Percentiles rank a stretch among this genome's conserved stretches.
These are phyloP conservation scores for Heliconius himera DNA, from an alignment of 1,140 invertebrate species.

Conservation along the genomic window DNA sequence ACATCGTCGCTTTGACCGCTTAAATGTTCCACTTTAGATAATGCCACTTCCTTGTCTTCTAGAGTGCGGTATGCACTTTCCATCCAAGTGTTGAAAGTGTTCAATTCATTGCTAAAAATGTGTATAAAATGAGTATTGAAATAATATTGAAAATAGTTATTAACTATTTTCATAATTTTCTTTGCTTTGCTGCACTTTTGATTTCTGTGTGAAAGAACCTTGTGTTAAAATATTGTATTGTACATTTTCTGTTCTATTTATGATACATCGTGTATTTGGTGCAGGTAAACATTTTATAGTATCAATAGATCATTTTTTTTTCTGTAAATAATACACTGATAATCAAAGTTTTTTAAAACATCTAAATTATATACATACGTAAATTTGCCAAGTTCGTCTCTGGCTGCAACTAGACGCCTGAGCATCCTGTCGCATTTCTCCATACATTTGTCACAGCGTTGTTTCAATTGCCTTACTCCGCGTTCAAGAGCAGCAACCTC, in stretches of 20 bases:
- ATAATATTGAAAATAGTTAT: too few relatives aligned
- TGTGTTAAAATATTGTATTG: too few relatives aligned
- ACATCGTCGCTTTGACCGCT: conserved; percentile 88
- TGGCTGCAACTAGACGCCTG: conserved; percentile 88
- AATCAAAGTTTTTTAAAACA: background rate
- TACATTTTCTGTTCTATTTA: too few relatives aligned
- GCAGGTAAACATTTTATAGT: too few relatives aligned
- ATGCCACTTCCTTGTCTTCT: conserved; percentile 92
- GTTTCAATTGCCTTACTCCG: conserved; percentile 91
- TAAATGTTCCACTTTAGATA: conserved; percentile 89
- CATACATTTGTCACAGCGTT: conserved; percentile 90
- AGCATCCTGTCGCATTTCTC: conserved; percentile 91
- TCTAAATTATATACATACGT: conserved; percentile 79
- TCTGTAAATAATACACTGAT: background rate
- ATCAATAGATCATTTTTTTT: background rate
- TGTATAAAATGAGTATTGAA: too few relatives aligned
- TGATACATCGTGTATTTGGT: too few relatives aligned
- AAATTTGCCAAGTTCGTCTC: conserved; percentile 94
- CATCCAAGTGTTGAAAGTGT: conserved; percentile 93
- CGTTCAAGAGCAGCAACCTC: conserved; percentile 89
- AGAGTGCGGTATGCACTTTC: conserved; percentile 89
- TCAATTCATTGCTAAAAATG: conserved; percentile 86
- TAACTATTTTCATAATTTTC: too few relatives aligned
- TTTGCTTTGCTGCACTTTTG: too few relatives aligned
- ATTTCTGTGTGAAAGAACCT: too few relatives aligned